A percentile compares a stretch with the other conserved stretches of the same genome.
Evolutionary conservation across 2,797 vertebrate genomes (phyloP).

Genomic region (Artibeus lituratus): DNA sequence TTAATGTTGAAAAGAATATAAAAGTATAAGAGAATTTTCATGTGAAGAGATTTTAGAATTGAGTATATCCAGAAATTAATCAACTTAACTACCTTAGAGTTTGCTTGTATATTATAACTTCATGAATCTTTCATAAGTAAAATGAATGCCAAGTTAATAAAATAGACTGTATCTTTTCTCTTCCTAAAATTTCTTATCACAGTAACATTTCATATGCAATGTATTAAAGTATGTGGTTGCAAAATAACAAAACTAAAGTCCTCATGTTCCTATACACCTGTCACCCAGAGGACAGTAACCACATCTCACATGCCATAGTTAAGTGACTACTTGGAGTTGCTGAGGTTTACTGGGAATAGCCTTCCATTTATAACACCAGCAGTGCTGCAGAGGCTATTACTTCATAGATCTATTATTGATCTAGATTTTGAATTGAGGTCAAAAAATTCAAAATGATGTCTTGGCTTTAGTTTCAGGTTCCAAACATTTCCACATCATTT

Average conservation of each 20-base stretch:
- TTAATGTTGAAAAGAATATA: background rate
- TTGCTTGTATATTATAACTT: background rate
- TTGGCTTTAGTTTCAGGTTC: background rate
- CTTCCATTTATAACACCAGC: background rate
- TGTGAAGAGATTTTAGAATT: slow-evolving; percentile 7
- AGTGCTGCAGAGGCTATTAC: background rate
- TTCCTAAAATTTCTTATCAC: slow-evolving; percentile 19
- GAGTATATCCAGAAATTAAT: slow-evolving; percentile 37
- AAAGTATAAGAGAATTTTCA: background rate
- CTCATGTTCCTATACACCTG: background rate
- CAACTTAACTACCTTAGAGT: background rate
- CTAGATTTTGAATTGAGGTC: background rate
- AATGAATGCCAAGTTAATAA: slow-evolving; percentile 41
- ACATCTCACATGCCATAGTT: background rate
- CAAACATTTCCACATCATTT: background rate
- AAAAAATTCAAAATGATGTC: background rate
- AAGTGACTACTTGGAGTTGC: background rate
- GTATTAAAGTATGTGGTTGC: background rate
- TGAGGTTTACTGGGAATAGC: background rate
- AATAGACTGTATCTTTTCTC: background rate
- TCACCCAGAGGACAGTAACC: background rate
- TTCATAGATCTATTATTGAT: background rate
- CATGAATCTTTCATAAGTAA: slow-evolving; percentile 49
- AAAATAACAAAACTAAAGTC: slow-evolving; percentile 18
- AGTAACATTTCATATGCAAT: slow-evolving; percentile 13